These are phyloP conservation scores for Dysmachus trigonus DNA, from an alignment of 2,888 invertebrate genomes.

Conservation along the genomic window DNA sequence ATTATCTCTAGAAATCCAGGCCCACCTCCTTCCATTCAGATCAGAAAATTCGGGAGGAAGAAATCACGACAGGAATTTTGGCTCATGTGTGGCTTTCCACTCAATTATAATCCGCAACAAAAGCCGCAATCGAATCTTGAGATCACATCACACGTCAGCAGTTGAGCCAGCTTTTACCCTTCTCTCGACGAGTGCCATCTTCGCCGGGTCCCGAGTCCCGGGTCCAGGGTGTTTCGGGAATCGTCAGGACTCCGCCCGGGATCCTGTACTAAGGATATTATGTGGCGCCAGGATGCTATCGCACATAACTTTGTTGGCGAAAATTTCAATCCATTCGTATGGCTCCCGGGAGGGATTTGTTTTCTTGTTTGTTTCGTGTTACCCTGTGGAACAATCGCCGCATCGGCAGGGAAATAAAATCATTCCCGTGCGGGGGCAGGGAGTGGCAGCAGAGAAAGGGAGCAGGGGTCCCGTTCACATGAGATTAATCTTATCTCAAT, in stretches of 20 bases:
- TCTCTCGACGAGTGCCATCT: background rate
- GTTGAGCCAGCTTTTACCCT: background rate
- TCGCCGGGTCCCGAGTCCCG: background rate
- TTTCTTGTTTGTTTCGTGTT: background rate
- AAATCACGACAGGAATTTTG: background rate
- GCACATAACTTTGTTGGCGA: background rate
- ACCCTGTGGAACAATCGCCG: background rate
- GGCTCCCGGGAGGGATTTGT: conserved; percentile 1
- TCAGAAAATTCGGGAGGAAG: background rate
- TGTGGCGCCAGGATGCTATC: background rate
- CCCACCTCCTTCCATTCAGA: background rate
- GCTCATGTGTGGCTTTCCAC: background rate
- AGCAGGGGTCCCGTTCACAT: background rate
- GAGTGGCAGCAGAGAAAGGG: background rate
- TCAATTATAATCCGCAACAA: background rate
- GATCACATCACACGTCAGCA: background rate
- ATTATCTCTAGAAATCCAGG: background rate
- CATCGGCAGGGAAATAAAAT: conserved; percentile 7
- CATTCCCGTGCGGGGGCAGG: background rate
- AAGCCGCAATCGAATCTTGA: background rate
- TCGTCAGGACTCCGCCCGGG: background rate
- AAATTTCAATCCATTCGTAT: conserved; percentile 2
- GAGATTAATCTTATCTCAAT: background rate
- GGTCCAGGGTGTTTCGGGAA: no score
- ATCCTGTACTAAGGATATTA: background rate